Evolutionary conservation across 2,113 vertebrate species (phyloP), one percentile per base, ranked within the genome.

Genomic region (Donacobius atricapilla): DNA sequence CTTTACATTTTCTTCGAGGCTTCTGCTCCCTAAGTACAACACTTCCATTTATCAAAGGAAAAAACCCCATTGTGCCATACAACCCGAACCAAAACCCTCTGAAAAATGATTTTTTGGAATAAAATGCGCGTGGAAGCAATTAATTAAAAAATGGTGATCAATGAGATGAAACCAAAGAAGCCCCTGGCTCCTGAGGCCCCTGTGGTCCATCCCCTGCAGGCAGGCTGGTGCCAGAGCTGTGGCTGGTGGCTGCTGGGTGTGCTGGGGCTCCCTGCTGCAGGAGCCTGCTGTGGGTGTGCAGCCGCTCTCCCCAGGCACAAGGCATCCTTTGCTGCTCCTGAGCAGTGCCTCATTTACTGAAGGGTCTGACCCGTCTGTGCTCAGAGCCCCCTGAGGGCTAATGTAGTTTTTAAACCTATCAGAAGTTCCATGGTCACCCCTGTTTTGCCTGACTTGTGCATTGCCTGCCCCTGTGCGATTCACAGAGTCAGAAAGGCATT

Each of bases 231-330:
- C 6, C 25, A 10, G 30, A 10, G 1, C 40, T 42, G 63, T 8
- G 54, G 10, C 6, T 23, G 56, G 24, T 15, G 40, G 8, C 11
- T 19, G 20, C 25, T 31, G 2, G 40, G 69, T 14, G 25, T 47
- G 39, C 78, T 7, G 3, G 27, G 7, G 35, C 6, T 39, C 37
- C 35, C 24, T 69, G n/a, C 64, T 40, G 31, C 68, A 12, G 6
- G 2, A 6, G 42, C 45, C 68, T 44, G 28, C 1, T 4, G 0
- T 1, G 65, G 65, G 20, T 24, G 3, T 19, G 50, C 27, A 19
- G 4, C 7, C 47, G 1, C 10, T 24, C n/a, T 47, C 23, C 25
- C 40, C 35, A 28, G 56, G 6, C 33, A 75, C 22, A 6, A 30
- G 18, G 53, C 14, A 16, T 3, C 5, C 35, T 25, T 13, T 13